A percentile compares a stretch with the other conserved stretches of the same genome.
phyloP scores from a whole-genome alignment of 2,888 invertebrate species.

The Macropis europaea region DNA sequence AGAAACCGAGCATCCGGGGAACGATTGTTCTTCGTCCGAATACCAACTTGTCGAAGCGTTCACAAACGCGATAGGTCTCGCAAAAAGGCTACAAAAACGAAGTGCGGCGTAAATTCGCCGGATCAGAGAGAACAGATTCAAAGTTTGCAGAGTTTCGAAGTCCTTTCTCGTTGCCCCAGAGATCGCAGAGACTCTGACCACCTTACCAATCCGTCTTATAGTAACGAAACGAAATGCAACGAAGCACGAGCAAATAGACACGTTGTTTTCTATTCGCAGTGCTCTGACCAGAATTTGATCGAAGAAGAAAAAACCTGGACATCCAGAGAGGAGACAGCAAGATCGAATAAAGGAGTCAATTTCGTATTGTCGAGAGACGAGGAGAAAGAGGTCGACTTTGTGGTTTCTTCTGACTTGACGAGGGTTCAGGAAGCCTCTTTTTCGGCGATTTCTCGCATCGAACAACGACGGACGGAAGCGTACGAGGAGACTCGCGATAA shows the following conservation, averaged over 20 bases:
- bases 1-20: constrained; percentile 14
- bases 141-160: neutral
- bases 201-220: no score
- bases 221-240: no score
- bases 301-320: neutral
- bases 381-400: neutral
- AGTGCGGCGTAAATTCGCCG: neutral
- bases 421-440: neutral
- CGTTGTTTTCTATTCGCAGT: constrained; percentile 7
- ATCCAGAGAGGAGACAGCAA: neutral
- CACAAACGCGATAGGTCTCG: neutral
- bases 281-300: neutral
- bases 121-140: neutral
- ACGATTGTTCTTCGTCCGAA: constrained; percentile 56
- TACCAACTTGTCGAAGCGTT: constrained; percentile 53
- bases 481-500: neutral
- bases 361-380: neutral
- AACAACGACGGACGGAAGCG: no score
- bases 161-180: neutral
- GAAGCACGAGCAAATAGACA: neutral
- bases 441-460: neutral
- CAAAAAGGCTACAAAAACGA: neutral
- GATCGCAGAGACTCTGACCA: no score
- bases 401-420: neutral
- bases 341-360: neutral